Evolutionary conservation across 2,113 vertebrate species (phyloP).

Genomic region (Leucosticte australis): DNA sequence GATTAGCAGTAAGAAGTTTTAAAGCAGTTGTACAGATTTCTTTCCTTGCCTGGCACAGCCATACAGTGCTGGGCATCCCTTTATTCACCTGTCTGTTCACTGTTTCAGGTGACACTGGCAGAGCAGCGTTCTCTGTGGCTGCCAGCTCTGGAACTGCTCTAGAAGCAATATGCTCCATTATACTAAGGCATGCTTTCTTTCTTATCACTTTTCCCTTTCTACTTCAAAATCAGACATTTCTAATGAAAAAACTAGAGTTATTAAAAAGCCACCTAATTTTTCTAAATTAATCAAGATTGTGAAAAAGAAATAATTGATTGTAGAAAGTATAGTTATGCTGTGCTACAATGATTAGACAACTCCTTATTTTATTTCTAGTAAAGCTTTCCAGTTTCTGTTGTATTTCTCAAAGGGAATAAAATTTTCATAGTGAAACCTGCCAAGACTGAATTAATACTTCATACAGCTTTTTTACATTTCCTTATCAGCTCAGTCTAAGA

Average conservation of each 20-base stretch:
- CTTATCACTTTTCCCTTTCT: background rate
- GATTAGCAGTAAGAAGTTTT: background rate
- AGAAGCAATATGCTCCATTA: background rate
- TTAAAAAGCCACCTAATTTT: background rate
- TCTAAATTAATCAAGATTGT: background rate
- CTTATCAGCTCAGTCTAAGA: background rate
- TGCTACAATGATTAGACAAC: background rate
- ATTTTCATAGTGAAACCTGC: background rate
- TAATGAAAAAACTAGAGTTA: background rate
- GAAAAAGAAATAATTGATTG: background rate
- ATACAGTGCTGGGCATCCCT: background rate
- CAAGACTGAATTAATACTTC: background rate
- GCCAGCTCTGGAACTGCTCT: background rate
- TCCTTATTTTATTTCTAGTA: background rate
- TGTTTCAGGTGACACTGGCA: fast-evolving
- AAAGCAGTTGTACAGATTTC: background rate
- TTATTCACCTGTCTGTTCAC: background rate
- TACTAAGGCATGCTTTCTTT: background rate
- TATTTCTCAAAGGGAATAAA: background rate
- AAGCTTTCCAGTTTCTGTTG: background rate
- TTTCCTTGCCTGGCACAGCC: background rate
- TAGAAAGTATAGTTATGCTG: background rate
- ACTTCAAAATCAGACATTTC: background rate
- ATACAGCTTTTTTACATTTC: background rate
- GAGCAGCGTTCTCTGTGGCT: fast-evolving